These are phyloP conservation scores for Ariolimax columbianus DNA, from an alignment of 2,888 invertebrate species.

Conservation along the genomic window DNA sequence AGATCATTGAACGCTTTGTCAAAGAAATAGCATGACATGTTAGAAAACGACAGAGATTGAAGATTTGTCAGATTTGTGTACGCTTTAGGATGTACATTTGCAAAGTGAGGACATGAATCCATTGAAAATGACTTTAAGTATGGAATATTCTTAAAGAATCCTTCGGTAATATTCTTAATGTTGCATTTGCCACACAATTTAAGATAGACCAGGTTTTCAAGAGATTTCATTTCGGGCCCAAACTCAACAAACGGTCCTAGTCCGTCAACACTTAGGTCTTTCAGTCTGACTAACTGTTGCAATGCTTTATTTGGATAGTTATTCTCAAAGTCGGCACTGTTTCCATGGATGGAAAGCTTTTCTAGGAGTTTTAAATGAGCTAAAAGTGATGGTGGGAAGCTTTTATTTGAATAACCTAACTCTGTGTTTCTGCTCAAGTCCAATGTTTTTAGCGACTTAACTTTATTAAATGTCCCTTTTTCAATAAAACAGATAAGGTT, in stretches of 20 bases:
- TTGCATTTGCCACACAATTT: background rate
- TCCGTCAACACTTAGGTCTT: slow-evolving; percentile 16
- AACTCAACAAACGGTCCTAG: background rate
- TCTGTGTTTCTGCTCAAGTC: background rate
- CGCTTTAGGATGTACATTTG: background rate
- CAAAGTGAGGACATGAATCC: background rate
- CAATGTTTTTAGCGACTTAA: background rate
- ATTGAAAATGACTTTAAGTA: background rate
- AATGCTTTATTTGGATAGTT: background rate
- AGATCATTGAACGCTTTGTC: slow-evolving; percentile 15
- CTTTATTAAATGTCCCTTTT: background rate
- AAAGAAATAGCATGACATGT: slow-evolving; percentile 11
- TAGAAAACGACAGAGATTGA: background rate
- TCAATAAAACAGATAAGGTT: background rate
- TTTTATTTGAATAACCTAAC: background rate
- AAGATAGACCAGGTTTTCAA: background rate
- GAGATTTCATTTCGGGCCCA: slow-evolving; percentile 22
- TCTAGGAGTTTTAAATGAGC: background rate
- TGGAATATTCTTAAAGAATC: slow-evolving; percentile 34
- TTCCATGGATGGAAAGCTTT: background rate
- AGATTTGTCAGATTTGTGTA: background rate
- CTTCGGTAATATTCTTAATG: background rate
- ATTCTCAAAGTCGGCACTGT: background rate
- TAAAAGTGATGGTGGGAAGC: background rate
- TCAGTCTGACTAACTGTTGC: background rate